phyloP scores from a whole-genome alignment of 2,888 invertebrate genomes.

The Keiferia lycopersicella region DNA sequence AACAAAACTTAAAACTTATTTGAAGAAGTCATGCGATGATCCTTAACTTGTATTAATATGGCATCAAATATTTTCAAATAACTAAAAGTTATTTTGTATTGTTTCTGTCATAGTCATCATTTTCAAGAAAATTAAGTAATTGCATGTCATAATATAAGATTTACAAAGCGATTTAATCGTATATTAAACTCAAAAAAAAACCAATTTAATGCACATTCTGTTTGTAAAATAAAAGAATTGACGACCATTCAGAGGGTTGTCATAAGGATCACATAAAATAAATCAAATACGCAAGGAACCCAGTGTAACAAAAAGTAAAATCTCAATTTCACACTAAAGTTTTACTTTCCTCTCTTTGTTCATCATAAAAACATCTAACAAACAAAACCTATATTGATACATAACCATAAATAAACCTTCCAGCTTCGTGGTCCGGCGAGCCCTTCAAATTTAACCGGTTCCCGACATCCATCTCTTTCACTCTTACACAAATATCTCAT shows the following conservation, averaged over 20 bases:
- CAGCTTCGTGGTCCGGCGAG: conserved; percentile 70
- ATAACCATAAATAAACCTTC: conserved; percentile 64
- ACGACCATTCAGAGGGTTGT: not conserved
- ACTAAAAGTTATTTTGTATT: not conserved
- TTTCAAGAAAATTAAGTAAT: no score
- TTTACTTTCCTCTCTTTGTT: conserved; percentile 23
- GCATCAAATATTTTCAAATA: not conserved
- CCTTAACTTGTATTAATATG: no score
- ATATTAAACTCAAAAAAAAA: no score
- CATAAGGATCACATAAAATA: not conserved
- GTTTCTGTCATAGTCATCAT: no score
- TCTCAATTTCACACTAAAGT: conserved; percentile 13
- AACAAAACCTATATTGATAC: conserved; percentile 55
- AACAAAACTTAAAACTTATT: no score
- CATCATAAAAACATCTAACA: conserved; percentile 43
- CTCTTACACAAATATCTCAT: conserved; percentile 35
- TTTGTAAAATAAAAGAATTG: no score
- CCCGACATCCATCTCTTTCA: conserved; percentile 49
- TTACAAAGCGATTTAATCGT: no score
- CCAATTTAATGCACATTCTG: no score
- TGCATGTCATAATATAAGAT: no score
- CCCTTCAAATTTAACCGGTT: conserved; percentile 81
- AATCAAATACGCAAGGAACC: conserved; percentile 4
- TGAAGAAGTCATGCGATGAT: no score
- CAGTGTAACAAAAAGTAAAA: conserved; percentile 8